Percentiles rank a stretch among this genome's conserved stretches.
Evolutionary conservation across 2,797 vertebrate species (phyloP).

Genomic region (Catamblyrhynchus diadema): DNA sequence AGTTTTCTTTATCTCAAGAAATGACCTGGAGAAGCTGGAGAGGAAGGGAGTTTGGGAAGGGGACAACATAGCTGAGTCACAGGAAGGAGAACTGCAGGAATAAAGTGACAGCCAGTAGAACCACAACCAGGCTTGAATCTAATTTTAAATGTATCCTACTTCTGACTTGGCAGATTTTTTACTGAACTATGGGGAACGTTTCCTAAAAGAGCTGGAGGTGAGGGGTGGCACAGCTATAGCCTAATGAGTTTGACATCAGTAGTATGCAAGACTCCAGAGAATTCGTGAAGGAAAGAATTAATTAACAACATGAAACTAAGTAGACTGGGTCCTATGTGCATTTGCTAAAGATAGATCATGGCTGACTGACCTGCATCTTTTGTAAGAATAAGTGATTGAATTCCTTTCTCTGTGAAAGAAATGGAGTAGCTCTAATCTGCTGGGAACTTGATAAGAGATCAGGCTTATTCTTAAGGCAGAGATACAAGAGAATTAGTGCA

Average conservation of each 20-base stretch:
- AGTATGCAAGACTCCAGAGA: not conserved
- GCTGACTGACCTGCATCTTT: not conserved
- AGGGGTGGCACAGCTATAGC: not conserved
- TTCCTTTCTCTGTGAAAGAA: not conserved
- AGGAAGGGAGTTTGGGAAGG: not conserved
- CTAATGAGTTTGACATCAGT: slow-evolving; percentile 18
- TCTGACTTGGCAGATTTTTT: not conserved
- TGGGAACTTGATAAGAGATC: not conserved
- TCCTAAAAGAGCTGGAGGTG: not conserved
- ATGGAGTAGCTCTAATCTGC: not conserved
- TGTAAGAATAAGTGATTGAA: not conserved
- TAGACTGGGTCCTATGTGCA: not conserved
- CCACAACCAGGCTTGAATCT: not conserved
- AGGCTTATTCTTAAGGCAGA: not conserved
- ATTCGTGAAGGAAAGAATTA: slow-evolving; percentile 16
- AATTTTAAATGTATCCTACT: not conserved
- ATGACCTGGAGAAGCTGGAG: not conserved
- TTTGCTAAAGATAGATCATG: not conserved
- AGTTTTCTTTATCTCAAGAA: not conserved
- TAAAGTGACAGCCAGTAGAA: not conserved
- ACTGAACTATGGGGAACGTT: not conserved
- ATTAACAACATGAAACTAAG: slow-evolving; percentile 31
- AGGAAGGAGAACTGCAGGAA: not conserved
- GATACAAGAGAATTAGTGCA: not conserved
- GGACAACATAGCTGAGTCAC: not conserved